Base-by-base conservation (phyloP, 1,140 invertebrate species). In the Dinoponera quadriceps region DNA sequence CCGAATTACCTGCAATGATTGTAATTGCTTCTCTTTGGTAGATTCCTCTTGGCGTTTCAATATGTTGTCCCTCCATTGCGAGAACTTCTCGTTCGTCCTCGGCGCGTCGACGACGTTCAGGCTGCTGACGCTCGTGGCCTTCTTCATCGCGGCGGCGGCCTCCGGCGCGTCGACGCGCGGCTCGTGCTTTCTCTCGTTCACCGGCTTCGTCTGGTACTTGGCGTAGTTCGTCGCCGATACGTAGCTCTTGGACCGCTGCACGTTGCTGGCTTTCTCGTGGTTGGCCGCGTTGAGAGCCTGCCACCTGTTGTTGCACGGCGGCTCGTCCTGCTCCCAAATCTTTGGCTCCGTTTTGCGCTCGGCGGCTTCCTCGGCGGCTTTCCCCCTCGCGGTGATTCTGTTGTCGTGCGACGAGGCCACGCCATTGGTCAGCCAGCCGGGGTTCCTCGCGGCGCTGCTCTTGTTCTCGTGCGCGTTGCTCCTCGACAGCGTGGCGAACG, bases 211-310 rank as follows among this genome's bases (percentile, higher is more conserved):
- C 1, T 91, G 90, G n/a, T 91, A 91, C 29, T 91, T 93, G 0
- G 90, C 84, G 20, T 91, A 90, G 25, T 90, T 92, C 11, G 91
- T 77, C 16, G 91, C 51, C 5, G 91, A 90, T 3, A 93, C 85
- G n/a, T 93, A 93, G 77, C 93, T 94, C 69, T 93, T 94, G 0
- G 93, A 94, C 71, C 93, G 75, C 16, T 93, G 91, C 44, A 93
- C 84, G n/a, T 85, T 86, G 7, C 22, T 44, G 38, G 38, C 38
- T 11, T 11, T 75, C 60, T 90, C 84, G 55, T 91, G 82, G 38
- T 66, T 77, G 16, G 27, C 2, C 1, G 51, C 55, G 14, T 84
- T 90, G 0, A 65, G 9, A 18, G 62, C 68, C 38, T 78, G 78
- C 55, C 54, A 72, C 72, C 72, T 91, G 16, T 73, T 75, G 33